Percentiles rank a stretch among this genome's conserved stretches.
Conservation (phyloP, 1,140 invertebrate species). For the Brachionus asplanchnoidis region DNA sequence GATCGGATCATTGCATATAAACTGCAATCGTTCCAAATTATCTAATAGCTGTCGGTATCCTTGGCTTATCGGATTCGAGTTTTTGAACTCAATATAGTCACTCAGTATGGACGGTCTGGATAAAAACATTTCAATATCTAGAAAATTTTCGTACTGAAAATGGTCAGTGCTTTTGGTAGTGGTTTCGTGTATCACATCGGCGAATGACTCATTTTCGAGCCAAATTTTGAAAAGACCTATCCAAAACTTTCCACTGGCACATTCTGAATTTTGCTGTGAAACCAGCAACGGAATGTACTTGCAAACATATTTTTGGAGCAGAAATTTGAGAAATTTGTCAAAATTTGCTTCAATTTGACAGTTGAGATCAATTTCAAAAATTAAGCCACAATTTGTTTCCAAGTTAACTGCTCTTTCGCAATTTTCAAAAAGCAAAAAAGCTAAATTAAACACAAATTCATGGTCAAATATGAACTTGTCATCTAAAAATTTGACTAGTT, state of each 20-base stretch:
- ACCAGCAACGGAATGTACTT: background rate
- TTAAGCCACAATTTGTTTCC: background rate
- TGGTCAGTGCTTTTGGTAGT: background rate
- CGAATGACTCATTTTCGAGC: background rate
- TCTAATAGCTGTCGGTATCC: background rate
- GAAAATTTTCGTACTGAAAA: conserved; percentile 11
- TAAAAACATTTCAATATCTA: background rate
- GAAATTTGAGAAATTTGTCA: background rate
- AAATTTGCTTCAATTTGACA: background rate
- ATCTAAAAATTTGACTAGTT: background rate
- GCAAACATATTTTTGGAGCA: background rate
- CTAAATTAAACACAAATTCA: conserved; percentile 11
- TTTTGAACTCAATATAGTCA: background rate
- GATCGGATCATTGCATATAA: background rate
- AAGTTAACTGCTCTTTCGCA: background rate
- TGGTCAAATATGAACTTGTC: background rate
- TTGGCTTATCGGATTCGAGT: conserved; percentile 11
- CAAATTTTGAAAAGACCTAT: background rate
- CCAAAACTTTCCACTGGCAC: background rate
- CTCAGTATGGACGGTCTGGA: background rate
- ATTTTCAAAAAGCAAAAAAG: conserved; percentile 4
- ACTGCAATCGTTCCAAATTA: conserved; percentile 19
- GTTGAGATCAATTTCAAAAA: conserved; percentile 4
- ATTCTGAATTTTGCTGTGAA: background rate
- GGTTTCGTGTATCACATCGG: background rate